These are phyloP conservation scores for Pollenia amentaria DNA, from an alignment of 2,888 invertebrate species.

Conservation along the genomic window DNA sequence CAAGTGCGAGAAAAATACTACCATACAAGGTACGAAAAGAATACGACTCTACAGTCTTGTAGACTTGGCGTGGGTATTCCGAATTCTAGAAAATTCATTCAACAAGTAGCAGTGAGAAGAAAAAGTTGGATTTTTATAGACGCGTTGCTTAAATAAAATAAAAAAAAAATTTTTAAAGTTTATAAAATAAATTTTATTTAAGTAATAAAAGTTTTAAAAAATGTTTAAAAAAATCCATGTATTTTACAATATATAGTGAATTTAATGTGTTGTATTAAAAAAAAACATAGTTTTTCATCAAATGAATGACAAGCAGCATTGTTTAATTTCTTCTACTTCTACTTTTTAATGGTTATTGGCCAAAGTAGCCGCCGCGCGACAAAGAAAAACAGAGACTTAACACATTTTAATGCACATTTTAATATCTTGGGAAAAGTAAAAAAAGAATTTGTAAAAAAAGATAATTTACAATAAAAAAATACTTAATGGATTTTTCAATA, in stretches of 20 bases:
- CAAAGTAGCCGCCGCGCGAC: conserved; percentile 68
- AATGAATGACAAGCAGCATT: conserved; percentile 51
- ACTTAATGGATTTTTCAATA: conserved; percentile 2
- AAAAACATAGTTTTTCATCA: conserved; percentile 26
- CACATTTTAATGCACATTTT: conserved; percentile 43
- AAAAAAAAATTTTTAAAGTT: conserved; percentile 81
- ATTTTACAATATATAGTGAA: conserved; percentile 13
- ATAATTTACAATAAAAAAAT: conserved; percentile 20
- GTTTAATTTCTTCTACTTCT: conserved; percentile 34
- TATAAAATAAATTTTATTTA: conserved; percentile 74
- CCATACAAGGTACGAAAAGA: too few relatives aligned
- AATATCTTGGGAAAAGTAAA: conserved; percentile 37
- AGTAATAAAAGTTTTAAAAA: conserved; percentile 23
- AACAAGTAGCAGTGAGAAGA: too few relatives aligned
- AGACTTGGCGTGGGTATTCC: too few relatives aligned
- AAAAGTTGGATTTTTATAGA: conserved; percentile 83
- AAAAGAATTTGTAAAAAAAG: conserved; percentile 23
- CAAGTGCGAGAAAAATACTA: too few relatives aligned
- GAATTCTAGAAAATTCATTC: too few relatives aligned
- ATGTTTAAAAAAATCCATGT: conserved; percentile 7
- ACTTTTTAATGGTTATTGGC: conserved; percentile 55
- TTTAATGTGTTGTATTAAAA: conserved; percentile 29
- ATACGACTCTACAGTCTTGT: too few relatives aligned
- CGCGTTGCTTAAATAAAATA: conserved; percentile 82
- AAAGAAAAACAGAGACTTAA: conserved; percentile 59